Evolutionary conservation across 1,140 invertebrate genomes (phyloP), one percentile per base, ranked within the genome.

Genomic region (Latrodectus geometricus): DNA sequence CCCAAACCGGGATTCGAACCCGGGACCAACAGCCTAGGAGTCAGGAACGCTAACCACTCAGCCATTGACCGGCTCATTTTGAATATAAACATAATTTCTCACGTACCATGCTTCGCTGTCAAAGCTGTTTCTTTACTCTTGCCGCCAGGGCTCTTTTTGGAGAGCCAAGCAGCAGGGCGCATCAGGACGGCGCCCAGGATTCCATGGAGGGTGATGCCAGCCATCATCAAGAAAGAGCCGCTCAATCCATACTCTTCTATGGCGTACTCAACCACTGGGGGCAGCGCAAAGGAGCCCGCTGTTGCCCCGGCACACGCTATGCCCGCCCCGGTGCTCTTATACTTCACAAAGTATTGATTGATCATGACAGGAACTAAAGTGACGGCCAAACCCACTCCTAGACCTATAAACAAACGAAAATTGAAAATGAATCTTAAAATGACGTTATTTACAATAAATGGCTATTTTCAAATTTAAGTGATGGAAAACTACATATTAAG

Each of bases 321-420:
- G 4, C 91, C 91, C 48, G 89, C 88, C 0, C 91, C 91, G 5
- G 90, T 87, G 2, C 90, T 89, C 61, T 90, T 88, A 23, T 89
- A 87, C n/a, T 90, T 89, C 20, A 89, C 76, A 65, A 91, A 91
- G 74, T 91, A 91, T 65, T 89, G 74, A 4, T 89, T 90, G 23
- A 91, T 90, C 23, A 91, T 90, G n/a, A 91, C 88, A 1, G 91
- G 80, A 9, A 88, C 89, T 21, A 91, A 89, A 4, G 90, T 89
- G 49, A 90, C 91, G 7, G 89, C 87, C 48, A 91, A 87, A 11
- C 90, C 89, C 12, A 90, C 87, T 8, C 90, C 90, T 49, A 91
- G 66, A 75, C 91, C 91, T 91, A 61, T 17, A 48, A 74, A 75
- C 17, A 35, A 79, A 65, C 8, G 23, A 61, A 15, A 66, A 14